phyloP scores from a whole-genome alignment of 2,797 vertebrate genomes.

The Phrynocephalus vlangalii region DNA sequence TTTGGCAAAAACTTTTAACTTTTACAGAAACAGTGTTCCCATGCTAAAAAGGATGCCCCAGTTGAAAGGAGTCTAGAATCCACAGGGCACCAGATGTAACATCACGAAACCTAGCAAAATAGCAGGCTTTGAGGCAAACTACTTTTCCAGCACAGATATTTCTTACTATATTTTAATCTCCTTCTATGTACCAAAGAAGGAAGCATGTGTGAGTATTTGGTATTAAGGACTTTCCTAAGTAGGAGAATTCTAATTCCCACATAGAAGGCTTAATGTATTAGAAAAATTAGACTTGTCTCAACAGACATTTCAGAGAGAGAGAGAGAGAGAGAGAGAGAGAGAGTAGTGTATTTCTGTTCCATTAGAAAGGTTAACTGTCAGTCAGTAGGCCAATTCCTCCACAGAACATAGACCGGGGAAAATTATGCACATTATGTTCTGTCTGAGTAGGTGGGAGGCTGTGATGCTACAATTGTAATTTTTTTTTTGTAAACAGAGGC shows the following conservation, averaged over 20 bases:
- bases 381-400: no score
- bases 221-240: background rate
- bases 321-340: no score
- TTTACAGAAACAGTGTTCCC: background rate
- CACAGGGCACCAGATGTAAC: constrained; percentile 4
- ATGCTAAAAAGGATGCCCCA: background rate
- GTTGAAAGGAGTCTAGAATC: background rate
- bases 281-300: background rate
- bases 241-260: background rate
- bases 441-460: no score
- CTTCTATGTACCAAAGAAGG: background rate
- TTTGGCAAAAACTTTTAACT: background rate
- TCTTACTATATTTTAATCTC: constrained; percentile 38
- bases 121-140: background rate
- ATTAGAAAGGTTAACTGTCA: no score
- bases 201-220: background rate
- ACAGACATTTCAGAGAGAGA: no score
- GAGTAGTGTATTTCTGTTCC: no score
- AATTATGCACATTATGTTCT: no score
- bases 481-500: no score
- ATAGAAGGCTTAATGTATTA: background rate
- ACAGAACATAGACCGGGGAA: no score
- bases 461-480: no score
- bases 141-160: constrained; percentile 12
- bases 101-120: constrained; percentile 15